Evolutionary conservation across 2,888 invertebrate genomes (phyloP).

Genomic region (Himalopsyche kuldschensis): DNA sequence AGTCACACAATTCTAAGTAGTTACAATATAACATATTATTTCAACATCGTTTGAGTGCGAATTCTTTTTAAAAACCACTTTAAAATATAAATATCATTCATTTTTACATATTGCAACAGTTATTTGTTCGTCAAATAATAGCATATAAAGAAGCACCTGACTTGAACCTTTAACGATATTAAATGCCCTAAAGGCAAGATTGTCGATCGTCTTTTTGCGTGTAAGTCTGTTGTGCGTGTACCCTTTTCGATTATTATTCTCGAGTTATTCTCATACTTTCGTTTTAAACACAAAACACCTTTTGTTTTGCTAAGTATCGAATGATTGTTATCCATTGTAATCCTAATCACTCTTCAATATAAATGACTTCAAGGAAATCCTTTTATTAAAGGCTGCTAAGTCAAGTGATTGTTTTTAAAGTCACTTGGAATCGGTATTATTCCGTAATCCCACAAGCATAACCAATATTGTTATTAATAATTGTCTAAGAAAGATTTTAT

Average conservation of each 20-base stretch:
- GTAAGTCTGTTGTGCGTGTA: background rate
- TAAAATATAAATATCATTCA: too few species aligned
- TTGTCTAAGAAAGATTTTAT: too few species aligned
- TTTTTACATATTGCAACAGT: background rate
- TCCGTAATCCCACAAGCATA: too few species aligned
- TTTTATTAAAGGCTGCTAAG: background rate
- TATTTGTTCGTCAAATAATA: background rate
- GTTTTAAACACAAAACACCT: background rate
- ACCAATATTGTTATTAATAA: too few species aligned
- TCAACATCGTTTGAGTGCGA: too few species aligned
- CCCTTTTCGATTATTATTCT: background rate
- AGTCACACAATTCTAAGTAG: too few species aligned
- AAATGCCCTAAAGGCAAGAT: background rate
- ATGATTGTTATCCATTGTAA: background rate
- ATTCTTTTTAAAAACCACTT: too few species aligned
- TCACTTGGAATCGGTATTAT: background rate
- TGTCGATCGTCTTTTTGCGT: background rate
- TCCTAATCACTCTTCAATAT: background rate
- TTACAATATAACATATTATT: too few species aligned
- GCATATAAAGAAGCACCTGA: background rate
- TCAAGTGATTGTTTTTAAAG: background rate
- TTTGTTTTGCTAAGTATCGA: background rate
- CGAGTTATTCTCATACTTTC: background rate
- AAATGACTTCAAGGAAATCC: background rate
- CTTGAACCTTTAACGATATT: background rate